A percentile compares a stretch with the other conserved stretches of the same genome.
These are phyloP conservation scores for Platycheirus rosarum DNA, from an alignment of 2,888 invertebrate species.

Conservation along the genomic window DNA sequence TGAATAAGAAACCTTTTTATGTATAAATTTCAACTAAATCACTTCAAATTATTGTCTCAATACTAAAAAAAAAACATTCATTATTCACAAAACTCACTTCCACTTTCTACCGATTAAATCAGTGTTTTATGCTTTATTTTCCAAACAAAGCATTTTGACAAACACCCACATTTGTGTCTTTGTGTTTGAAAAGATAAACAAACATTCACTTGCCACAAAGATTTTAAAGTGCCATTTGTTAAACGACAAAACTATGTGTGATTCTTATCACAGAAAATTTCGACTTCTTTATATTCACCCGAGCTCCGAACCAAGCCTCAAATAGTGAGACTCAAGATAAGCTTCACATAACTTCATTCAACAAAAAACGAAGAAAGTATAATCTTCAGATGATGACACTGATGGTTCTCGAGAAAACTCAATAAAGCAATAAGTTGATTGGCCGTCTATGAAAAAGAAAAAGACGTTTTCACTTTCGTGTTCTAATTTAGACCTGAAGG, in stretches of 20 bases:
- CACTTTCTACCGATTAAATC: constrained; percentile 6
- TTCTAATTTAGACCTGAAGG: constrained; percentile 62
- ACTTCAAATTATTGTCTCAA: too few relatives aligned
- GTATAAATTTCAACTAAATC: too few relatives aligned
- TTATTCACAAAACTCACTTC: constrained; percentile 11
- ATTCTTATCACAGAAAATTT: constrained; percentile 52
- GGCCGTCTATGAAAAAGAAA: constrained; percentile 7
- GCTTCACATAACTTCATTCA: constrained; percentile 39
- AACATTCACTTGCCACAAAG: constrained; percentile 21
- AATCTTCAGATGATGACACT: constrained; percentile 28
- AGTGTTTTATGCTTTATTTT: constrained; percentile 3
- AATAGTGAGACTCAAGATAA: constrained; percentile 16
- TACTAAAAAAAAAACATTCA: neutral
- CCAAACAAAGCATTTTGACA: constrained; percentile 17
- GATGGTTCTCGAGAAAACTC: constrained; percentile 57
- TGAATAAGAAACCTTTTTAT: too few relatives aligned
- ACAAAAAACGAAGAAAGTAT: constrained; percentile 69
- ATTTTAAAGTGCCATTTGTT: constrained; percentile 36
- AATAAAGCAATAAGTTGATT: constrained; percentile 63
- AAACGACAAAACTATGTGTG: constrained; percentile 27
- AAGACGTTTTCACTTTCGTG: constrained; percentile 66
- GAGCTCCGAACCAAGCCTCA: constrained; percentile 3
- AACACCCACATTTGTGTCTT: constrained; percentile 25
- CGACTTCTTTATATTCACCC: constrained; percentile 32
- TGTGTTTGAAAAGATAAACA: neutral